phyloP scores from a whole-genome alignment of 2,113 vertebrate genomes.

The Oncorhynchus nerka region DNA sequence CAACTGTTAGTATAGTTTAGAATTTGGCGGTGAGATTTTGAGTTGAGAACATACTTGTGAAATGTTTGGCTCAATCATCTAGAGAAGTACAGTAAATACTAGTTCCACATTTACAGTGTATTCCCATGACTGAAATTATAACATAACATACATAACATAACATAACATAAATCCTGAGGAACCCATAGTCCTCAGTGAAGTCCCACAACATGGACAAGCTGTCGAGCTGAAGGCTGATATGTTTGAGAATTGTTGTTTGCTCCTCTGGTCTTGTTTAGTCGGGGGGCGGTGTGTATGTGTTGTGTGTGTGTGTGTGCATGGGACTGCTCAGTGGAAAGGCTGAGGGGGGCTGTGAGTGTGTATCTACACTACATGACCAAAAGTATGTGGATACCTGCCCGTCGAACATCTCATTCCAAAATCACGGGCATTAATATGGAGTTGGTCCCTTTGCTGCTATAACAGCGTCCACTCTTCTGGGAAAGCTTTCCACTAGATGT shows the following conservation, averaged over 20 bases:
- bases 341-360: too few species aligned
- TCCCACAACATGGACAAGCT: slow-evolving; percentile 65
- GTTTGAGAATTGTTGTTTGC: slow-evolving; percentile 42
- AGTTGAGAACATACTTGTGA: too few species aligned
- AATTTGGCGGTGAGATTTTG: slow-evolving; percentile 28
- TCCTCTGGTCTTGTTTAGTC: slow-evolving; percentile 3
- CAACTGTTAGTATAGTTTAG: slow-evolving; percentile 40
- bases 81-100: slow-evolving; percentile 59
- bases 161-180: slow-evolving; percentile 12
- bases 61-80: slow-evolving; percentile 31
- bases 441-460: too few species aligned
- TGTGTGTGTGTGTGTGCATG: not conserved
- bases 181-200: slow-evolving; percentile 53
- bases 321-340: slow-evolving; percentile 1
- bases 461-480: too few species aligned
- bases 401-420: too few species aligned
- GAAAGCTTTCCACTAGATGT: too few species aligned
- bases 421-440: too few species aligned
- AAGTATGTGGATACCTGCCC: too few species aligned
- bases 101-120: slow-evolving; percentile 39
- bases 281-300: not conserved
- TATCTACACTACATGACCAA: too few species aligned
- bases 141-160: slow-evolving; percentile 32
- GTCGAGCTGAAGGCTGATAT: slow-evolving; percentile 58
- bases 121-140: slow-evolving; percentile 58